Conservation (phyloP, 2,888 invertebrate species). For the Kuschelorhynchus macadamiae region DNA sequence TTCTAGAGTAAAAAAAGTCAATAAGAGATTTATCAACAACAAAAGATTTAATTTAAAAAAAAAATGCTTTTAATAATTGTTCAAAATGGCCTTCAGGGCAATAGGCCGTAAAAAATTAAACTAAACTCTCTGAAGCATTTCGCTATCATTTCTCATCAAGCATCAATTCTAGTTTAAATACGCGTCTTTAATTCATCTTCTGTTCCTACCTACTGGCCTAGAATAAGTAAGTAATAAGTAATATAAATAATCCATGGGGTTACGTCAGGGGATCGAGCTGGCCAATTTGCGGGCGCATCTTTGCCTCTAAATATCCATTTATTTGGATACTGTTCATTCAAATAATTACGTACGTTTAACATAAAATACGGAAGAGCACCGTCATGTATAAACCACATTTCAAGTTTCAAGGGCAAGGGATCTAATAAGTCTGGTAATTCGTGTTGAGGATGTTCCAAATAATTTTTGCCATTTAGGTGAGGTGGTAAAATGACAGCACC, state of each 20-base stretch:
- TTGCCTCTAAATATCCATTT: too few species aligned
- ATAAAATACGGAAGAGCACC: background rate
- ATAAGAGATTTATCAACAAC: too few species aligned
- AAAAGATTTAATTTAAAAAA: too few species aligned
- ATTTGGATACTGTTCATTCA: too few species aligned
- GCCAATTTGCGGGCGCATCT: too few species aligned
- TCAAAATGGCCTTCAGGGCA: too few species aligned
- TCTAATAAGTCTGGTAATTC: conserved; percentile 14
- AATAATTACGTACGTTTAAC: too few species aligned
- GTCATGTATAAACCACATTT: conserved; percentile 7
- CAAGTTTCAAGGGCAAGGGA: conserved; percentile 10
- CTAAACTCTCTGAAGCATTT: conserved; percentile 8
- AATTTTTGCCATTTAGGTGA: background rate
- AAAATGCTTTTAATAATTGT: too few species aligned
- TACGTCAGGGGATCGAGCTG: too few species aligned
- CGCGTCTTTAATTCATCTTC: conserved; percentile 7
- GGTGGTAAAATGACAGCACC: conserved; percentile 9
- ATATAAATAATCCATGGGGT: too few species aligned
- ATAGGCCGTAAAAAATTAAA: conserved; percentile 5
- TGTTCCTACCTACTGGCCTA: conserved; percentile 6
- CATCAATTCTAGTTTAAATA: conserved; percentile 5
- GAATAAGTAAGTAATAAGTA: background rate
- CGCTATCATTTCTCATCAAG: conserved; percentile 4
- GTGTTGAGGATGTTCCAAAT: conserved; percentile 1
- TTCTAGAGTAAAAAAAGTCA: too few species aligned